Percentiles rank a stretch among this genome's conserved stretches.
These are phyloP conservation scores for Campoplex capitator DNA, from an alignment of 2,888 invertebrate species.

Conservation along the genomic window DNA sequence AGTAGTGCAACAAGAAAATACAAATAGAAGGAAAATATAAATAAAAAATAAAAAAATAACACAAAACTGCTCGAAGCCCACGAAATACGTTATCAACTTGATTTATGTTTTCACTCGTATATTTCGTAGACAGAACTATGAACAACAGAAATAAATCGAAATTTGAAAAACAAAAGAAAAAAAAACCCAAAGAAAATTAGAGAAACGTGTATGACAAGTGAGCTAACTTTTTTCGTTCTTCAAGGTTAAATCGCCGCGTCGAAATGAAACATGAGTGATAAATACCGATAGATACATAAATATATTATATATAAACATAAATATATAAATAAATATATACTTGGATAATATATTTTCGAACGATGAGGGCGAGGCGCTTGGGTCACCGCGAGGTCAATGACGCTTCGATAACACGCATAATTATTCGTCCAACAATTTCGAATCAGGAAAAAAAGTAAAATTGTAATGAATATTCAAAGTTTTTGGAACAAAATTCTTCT, in stretches of 20 bases:
- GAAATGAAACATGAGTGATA: conserved; percentile 46
- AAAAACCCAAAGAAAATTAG: conserved; percentile 15
- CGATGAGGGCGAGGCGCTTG: conserved; percentile 49
- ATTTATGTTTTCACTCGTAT: neutral
- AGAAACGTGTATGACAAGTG: conserved; percentile 14
- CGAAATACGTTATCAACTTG: conserved; percentile 21
- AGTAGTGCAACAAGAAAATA: conserved; percentile 25
- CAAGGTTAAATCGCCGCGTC: conserved; percentile 49
- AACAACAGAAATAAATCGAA: conserved; percentile 6
- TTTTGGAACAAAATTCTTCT: neutral
- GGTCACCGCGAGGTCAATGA: conserved; percentile 41
- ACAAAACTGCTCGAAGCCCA: conserved; percentile 28
- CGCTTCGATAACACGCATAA: neutral
- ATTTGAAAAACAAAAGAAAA: conserved; percentile 2
- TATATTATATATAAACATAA: conserved; percentile 51
- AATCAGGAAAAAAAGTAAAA: neutral
- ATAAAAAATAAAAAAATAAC: neutral
- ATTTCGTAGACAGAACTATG: neutral
- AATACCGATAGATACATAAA: conserved; percentile 47
- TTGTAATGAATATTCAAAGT: neutral
- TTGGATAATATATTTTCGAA: conserved; percentile 72
- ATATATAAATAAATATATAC: conserved; percentile 58
- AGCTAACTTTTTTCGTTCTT: conserved; percentile 31
- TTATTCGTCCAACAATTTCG: neutral
- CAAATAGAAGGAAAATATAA: conserved; percentile 9